phyloP scores from a whole-genome alignment of 2,888 invertebrate genomes.

The Microplitis deprimator region DNA sequence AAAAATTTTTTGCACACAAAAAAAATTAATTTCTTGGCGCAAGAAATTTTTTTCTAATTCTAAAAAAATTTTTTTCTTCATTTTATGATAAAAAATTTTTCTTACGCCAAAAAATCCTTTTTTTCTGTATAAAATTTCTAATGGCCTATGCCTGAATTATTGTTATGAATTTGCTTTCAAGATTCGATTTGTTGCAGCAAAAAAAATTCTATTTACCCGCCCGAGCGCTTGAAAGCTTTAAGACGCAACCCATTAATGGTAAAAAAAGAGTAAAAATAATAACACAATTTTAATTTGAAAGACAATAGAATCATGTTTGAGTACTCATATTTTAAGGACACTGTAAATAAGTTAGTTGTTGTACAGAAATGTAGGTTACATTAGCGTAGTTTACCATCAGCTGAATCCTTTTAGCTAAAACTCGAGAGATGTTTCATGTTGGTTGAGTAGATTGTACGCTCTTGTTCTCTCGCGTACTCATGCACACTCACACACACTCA shows the following conservation, averaged over 20 bases:
- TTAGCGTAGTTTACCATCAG: slow-evolving; percentile 49
- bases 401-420: slow-evolving; percentile 46
- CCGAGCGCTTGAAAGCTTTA: not conserved
- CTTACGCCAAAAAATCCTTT: too few relatives aligned
- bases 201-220: not conserved
- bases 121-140: too few relatives aligned
- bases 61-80: too few relatives aligned
- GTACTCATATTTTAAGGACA: not conserved
- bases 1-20: too few relatives aligned
- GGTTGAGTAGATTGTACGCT: slow-evolving; percentile 5
- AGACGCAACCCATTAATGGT: not conserved
- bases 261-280: not conserved
- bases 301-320: not conserved
- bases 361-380: not conserved
- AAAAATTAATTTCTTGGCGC: too few relatives aligned
- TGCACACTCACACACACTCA: not conserved
- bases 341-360: not conserved
- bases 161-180: too few relatives aligned
- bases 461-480: not conserved
- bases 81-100: too few relatives aligned
- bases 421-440: slow-evolving; percentile 9
- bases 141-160: too few relatives aligned
- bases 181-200: too few relatives aligned
- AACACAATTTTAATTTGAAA: not conserved
- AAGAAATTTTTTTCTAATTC: too few relatives aligned